These are phyloP conservation scores for Macrobrachium rosenbergii DNA, from an alignment of 1,140 invertebrate genomes.

Conservation along the genomic window DNA sequence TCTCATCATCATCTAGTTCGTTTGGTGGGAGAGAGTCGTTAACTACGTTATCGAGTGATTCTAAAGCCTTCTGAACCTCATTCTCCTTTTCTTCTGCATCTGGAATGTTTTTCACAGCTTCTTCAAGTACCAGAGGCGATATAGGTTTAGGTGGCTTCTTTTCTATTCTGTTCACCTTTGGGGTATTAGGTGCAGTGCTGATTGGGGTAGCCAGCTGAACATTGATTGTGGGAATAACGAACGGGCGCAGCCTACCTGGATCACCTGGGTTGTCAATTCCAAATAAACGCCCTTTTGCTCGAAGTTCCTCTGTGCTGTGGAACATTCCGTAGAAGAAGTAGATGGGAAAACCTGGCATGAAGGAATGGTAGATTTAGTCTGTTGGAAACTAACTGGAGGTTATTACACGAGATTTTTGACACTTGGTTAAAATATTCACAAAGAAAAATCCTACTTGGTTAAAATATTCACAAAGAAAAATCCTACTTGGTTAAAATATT, in stretches of 20 bases:
- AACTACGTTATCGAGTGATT: too few relatives aligned
- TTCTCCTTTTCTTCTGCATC: too few relatives aligned
- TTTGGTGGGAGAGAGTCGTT: too few relatives aligned
- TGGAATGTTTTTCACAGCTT: conserved; percentile 5
- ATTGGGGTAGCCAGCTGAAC: conserved; percentile 44
- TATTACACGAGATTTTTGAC: too few relatives aligned
- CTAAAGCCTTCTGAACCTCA: too few relatives aligned
- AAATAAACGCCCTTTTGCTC: neutral
- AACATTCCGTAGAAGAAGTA: conserved; percentile 95
- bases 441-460: too few relatives aligned
- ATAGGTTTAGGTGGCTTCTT: neutral
- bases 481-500: too few relatives aligned
- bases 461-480: too few relatives aligned
- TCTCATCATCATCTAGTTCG: too few relatives aligned
- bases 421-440: too few relatives aligned
- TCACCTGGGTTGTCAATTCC: conserved; percentile 15
- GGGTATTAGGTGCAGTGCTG: conserved; percentile 18
- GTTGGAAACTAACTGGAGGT: too few relatives aligned
- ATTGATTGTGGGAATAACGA: conserved; percentile 38
- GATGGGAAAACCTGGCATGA: conserved; percentile 78
- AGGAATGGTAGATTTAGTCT: too few relatives aligned
- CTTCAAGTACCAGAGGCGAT: conserved; percentile 22
- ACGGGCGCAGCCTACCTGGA: neutral
- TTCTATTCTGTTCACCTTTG: neutral
- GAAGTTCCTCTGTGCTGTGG: conserved; percentile 77